Percentiles rank a stretch among this genome's conserved stretches.
phyloP scores from a whole-genome alignment of 2,113 vertebrate genomes.

The Ascaphus truei region DNA sequence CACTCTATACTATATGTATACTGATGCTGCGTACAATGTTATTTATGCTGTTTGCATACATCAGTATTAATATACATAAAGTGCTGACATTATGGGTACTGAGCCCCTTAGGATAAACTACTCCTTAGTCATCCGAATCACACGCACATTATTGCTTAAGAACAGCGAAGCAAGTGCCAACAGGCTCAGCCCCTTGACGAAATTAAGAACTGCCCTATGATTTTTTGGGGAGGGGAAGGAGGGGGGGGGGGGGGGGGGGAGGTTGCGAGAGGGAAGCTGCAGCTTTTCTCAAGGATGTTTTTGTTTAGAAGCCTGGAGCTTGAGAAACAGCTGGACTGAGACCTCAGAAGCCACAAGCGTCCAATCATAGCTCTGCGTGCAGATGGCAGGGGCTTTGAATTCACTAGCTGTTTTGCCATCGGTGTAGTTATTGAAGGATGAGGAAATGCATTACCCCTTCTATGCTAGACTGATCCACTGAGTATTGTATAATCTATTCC shows the following conservation, averaged over 20 bases:
- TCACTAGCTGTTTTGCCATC: slow-evolving; percentile 3
- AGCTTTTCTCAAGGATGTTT: slow-evolving; percentile 6
- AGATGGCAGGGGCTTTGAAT: slow-evolving; percentile 9
- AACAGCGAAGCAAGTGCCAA: too few relatives aligned
- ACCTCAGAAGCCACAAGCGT: slow-evolving; percentile 16
- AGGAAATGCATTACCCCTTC: slow-evolving; percentile 12
- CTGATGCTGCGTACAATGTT: too few relatives aligned
- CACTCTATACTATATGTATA: too few relatives aligned
- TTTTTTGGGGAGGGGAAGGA: background rate
- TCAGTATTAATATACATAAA: too few relatives aligned
- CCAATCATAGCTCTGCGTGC: slow-evolving; percentile 19
- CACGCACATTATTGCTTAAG: too few relatives aligned
- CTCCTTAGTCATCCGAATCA: too few relatives aligned
- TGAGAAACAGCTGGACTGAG: slow-evolving; percentile 28
- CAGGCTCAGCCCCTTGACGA: too few relatives aligned
- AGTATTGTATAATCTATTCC: slow-evolving; percentile 14
- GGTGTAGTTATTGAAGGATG: slow-evolving; percentile 18
- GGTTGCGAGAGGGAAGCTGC: background rate
- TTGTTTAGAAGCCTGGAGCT: slow-evolving; percentile 15
- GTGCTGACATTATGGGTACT: too few relatives aligned
- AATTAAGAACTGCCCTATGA: too few relatives aligned
- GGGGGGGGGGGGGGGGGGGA: too few relatives aligned
- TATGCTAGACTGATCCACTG: background rate
- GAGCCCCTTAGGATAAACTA: too few relatives aligned
- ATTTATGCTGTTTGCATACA: too few relatives aligned